phyloP scores from a whole-genome alignment of 2,888 invertebrate species.

The Ormyrus pomaceus region DNA sequence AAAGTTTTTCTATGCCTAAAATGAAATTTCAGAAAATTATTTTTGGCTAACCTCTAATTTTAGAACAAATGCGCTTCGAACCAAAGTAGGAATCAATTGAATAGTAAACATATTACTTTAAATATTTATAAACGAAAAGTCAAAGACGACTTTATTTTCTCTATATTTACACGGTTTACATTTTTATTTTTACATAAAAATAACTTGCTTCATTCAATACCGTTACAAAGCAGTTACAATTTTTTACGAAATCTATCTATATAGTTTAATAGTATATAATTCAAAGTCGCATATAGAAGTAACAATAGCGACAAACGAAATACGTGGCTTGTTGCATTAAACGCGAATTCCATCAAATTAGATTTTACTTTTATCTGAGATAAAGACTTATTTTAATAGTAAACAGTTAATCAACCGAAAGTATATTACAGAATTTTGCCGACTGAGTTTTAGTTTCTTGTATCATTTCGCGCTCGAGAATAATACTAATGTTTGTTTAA shows the following conservation, averaged over 20 bases:
- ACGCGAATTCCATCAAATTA: background rate
- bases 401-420: slow-evolving; percentile 14
- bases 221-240: slow-evolving; percentile 47
- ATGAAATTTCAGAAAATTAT: too few relatives aligned
- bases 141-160: slow-evolving; percentile 58
- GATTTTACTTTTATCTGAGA: background rate
- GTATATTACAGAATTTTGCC: slow-evolving; percentile 26
- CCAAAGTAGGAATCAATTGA: too few relatives aligned
- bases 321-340: slow-evolving; percentile 17
- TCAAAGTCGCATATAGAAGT: slow-evolving; percentile 43
- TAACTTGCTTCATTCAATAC: slow-evolving; percentile 51
- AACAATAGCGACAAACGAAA: slow-evolving; percentile 49
- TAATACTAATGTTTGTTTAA: slow-evolving; percentile 46
- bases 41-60: too few relatives aligned
- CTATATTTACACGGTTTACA: slow-evolving; percentile 58
- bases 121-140: slow-evolving; percentile 57
- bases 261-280: slow-evolving; percentile 31
- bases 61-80: too few relatives aligned
- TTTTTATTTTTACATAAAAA: slow-evolving; percentile 59
- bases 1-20: too few relatives aligned
- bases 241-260: slow-evolving; percentile 38
- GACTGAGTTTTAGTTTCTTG: slow-evolving; percentile 9
- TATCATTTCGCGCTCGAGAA: slow-evolving; percentile 25
- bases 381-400: slow-evolving; percentile 9
- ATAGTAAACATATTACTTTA: slow-evolving; percentile 34